Base-by-base conservation (phyloP, 2,888 invertebrate species). In the Oscheius sp. region DNA sequence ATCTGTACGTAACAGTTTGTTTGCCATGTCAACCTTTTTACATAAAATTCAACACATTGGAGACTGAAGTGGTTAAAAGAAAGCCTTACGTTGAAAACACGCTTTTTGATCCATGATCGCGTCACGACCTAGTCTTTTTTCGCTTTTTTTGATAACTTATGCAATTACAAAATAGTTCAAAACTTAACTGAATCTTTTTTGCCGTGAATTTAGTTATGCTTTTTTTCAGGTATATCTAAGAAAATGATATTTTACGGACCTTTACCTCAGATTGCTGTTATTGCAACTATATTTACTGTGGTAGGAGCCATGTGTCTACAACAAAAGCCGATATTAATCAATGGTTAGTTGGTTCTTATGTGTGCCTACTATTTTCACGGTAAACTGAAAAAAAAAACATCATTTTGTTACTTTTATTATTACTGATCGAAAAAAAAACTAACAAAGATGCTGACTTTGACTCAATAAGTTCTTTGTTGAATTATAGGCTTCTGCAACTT, bases 241-340 rank as follows among this genome's bases (percentile, higher is more conserved):
- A 57, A 32, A 22, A 67, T 67, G 67, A 47, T 32, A 8, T 12
- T 33, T 3, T 67, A 67, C 59, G 67, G 67, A 14, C 67, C 59
- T 24, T 36, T 70, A 20, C 51, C 57, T 20, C 44, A 67, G 26
- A 50, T 67, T 28, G 67, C 67, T 12, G 45, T 47, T 9, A 41
- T 22, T n/a, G 30, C 63, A 14, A 67, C 70, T 12, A 14, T 47
- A 14, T 47, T 28, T n/a, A 36, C 63, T 28, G 63, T 67, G n/a
- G 20, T 63, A 32, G 30, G 49, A 30, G 41, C 70, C 4, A 33
- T 47, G n/a, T 17, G 54, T 17, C 30, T 61, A 12, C 14, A 26
- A 30, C 36, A 28, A 30, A 41, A 20, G 20, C 68, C 68, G 12
- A 49, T 68, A 30, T 28, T 68, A 12, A 68, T 68, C 20, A 68